Evolutionary conservation across 2,113 vertebrate genomes (phyloP), one percentile per base, ranked within the genome.

Genomic region (Hyperoodon ampullatus): DNA sequence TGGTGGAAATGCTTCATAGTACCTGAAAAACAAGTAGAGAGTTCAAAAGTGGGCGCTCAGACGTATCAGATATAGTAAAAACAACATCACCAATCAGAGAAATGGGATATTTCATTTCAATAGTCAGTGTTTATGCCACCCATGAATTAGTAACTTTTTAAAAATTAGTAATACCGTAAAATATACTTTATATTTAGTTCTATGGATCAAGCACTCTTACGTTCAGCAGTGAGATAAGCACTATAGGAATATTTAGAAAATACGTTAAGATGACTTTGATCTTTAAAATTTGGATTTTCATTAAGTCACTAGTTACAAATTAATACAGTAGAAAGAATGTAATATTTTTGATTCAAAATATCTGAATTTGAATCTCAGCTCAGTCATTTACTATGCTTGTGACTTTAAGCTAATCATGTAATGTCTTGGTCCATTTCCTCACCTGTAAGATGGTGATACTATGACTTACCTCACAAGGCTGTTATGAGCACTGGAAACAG

Each of bases 1-100:
- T 96, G 99, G 99, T 98, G 99, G 99, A 98, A 99, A 99, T 39
- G 99, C 99, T 99, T 99, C 99, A 96, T 99, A 99, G 98, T 99
- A 99, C 99, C 99, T 99, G 97, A 65, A 98, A 47, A 70, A 74
- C 80, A 94, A 94, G 16, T 30, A 5, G 55, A 96, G 55, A 80
- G 44, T 39, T 47, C 53, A 94, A 21, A 77, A 72, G 60, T 35
- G 8, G 80, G 84, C 26, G 7, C 14, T 23, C 5, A 24, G 15
- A 35, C 3, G 13, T 0, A 2, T 3, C 4, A 1, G 42, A 23
- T 3, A 58, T 0, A 30, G 33, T 4, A 6, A 65, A 60, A 23
- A 39, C 68, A 35, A 16, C 44, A 55, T 3, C 28, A 3, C 14
- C 39, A 7, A 30, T 0, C 8, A 13, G 13, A 55, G 16, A n/a